These are phyloP conservation scores for Cosmia trapezina DNA, from an alignment of 2,888 invertebrate genomes.

Conservation along the genomic window DNA sequence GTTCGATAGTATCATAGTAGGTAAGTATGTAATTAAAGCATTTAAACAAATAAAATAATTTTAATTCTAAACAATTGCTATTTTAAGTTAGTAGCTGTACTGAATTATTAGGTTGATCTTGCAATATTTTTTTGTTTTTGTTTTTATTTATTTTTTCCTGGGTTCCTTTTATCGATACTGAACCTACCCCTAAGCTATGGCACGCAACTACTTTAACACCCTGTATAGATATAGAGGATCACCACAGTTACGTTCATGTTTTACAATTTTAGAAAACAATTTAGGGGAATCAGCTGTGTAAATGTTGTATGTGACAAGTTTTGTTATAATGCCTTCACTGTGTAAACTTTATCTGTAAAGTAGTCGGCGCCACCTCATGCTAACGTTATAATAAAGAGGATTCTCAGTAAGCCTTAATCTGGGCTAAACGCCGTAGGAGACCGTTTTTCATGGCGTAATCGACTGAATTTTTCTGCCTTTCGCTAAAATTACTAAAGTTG, in stretches of 20 bases:
- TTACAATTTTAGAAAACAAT: slow-evolving; percentile 21
- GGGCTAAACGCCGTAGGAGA: slow-evolving; percentile 78
- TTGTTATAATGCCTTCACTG: slow-evolving; percentile 42
- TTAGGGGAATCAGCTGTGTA: slow-evolving; percentile 21
- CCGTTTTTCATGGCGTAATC: slow-evolving; percentile 84
- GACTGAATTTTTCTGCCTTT: slow-evolving; percentile 80
- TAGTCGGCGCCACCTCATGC: slow-evolving; percentile 58
- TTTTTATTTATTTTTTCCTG: too few species aligned
- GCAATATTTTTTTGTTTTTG: too few species aligned
- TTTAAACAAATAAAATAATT: too few species aligned
- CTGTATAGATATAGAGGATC: too few species aligned
- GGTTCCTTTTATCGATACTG: too few species aligned
- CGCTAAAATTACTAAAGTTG: slow-evolving; percentile 87
- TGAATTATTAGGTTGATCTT: too few species aligned
- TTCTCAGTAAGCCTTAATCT: slow-evolving; percentile 73
- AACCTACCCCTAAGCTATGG: too few species aligned
- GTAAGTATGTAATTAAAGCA: too few species aligned
- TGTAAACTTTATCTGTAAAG: slow-evolving; percentile 56
- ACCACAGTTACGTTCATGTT: neutral
- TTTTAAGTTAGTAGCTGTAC: too few species aligned
- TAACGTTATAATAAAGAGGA: slow-evolving; percentile 66
- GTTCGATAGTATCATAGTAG: too few species aligned
- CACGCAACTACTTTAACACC: too few species aligned
- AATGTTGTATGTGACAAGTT: slow-evolving; percentile 47
- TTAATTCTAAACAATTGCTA: too few species aligned